phyloP scores from a whole-genome alignment of 2,113 vertebrate species.

The Gopherus evgoodei region DNA sequence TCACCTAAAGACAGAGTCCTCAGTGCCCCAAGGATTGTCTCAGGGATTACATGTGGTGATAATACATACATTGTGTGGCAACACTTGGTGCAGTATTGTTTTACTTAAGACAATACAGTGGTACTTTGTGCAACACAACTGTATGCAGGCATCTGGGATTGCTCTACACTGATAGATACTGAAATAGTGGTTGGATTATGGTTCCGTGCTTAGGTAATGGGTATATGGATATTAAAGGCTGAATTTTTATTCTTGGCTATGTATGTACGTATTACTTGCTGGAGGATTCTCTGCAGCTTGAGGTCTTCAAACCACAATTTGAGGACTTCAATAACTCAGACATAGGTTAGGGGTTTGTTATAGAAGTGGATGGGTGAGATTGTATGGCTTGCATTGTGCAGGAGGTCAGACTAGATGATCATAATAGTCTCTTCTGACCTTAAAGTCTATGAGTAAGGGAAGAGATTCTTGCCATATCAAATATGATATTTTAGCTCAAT shows the following conservation, averaged over 20 bases:
- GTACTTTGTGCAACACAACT: rapidly evolving
- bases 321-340: too few relatives aligned
- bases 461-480: background rate
- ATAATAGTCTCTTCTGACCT: too few relatives aligned
- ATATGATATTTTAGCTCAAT: rapidly evolving
- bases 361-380: too few relatives aligned
- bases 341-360: too few relatives aligned
- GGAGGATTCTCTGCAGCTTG: too few relatives aligned
- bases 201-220: background rate
- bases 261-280: background rate
- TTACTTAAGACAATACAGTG: rapidly evolving
- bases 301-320: too few relatives aligned
- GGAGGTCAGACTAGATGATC: too few relatives aligned
- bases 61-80: rapidly evolving
- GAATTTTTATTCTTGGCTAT: rapidly evolving
- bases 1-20: background rate
- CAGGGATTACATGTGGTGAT: background rate
- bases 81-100: rapidly evolving
- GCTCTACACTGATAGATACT: rapidly evolving
- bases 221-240: rapidly evolving
- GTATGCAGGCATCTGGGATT: background rate
- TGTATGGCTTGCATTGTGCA: too few relatives aligned
- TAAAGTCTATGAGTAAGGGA: background rate
- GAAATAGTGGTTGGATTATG: rapidly evolving
- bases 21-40: too few relatives aligned